A percentile compares a stretch with the other conserved stretches of the same genome.
phyloP scores from a whole-genome alignment of 2,797 vertebrate species.

The Amniataba percoides region DNA sequence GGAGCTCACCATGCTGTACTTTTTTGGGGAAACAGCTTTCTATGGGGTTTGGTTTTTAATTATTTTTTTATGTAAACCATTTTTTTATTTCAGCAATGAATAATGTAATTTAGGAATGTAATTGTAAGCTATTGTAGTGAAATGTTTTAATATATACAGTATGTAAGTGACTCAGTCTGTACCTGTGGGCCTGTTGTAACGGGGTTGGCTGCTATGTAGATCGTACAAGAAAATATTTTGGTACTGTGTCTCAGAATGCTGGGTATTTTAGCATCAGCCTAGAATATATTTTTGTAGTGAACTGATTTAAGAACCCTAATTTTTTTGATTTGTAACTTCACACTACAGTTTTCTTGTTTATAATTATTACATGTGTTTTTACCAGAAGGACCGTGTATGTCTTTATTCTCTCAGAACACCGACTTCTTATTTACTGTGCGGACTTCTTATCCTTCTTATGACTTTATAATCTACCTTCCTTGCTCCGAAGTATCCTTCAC shows the following conservation, averaged over 20 bases:
- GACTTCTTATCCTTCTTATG: no score
- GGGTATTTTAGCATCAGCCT: slow-evolving; percentile 82
- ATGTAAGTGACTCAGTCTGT: slow-evolving; percentile 79
- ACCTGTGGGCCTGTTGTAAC: slow-evolving; percentile 78
- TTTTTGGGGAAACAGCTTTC: slow-evolving; percentile 74
- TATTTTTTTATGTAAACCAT: slow-evolving; percentile 77
- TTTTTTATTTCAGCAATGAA: slow-evolving; percentile 79
- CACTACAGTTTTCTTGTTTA: slow-evolving; percentile 83
- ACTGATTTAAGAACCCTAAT: slow-evolving; percentile 81
- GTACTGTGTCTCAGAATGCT: slow-evolving; percentile 86
- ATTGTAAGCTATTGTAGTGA: slow-evolving; percentile 88
- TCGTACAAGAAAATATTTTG: slow-evolving; percentile 86
- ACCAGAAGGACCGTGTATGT: slow-evolving; percentile 59
- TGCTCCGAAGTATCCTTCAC: neutral
- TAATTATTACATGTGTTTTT: slow-evolving; percentile 82
- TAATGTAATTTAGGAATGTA: slow-evolving; percentile 87
- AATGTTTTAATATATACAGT: slow-evolving; percentile 87
- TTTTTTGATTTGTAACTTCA: slow-evolving; percentile 80
- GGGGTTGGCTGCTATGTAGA: slow-evolving; percentile 84
- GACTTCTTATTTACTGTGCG: neutral
- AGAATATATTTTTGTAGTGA: slow-evolving; percentile 90
- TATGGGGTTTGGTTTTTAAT: slow-evolving; percentile 83
- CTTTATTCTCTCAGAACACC: slow-evolving; percentile 15
- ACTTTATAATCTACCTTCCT: no score
- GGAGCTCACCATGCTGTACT: slow-evolving; percentile 76